Evolutionary conservation across 2,888 invertebrate species (phyloP).

Genomic region (Iphiclides podalirius): DNA sequence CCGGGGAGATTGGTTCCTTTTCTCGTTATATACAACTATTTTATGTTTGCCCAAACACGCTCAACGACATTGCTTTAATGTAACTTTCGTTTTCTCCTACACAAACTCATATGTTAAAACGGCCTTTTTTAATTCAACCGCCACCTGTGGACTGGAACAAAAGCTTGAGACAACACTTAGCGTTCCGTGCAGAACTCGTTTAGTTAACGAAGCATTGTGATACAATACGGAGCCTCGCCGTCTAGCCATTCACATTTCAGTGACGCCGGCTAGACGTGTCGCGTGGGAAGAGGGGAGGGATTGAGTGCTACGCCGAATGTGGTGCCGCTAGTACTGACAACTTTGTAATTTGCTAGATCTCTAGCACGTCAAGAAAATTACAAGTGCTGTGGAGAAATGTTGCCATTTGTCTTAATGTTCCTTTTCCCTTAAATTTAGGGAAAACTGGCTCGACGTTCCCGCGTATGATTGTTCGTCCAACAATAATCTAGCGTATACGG

Average conservation of each 20-base stretch:
- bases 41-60: no score
- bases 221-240: constrained; percentile 57
- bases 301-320: no score
- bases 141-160: constrained; percentile 33
- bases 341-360: background rate
- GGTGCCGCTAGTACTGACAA: background rate
- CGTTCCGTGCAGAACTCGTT: constrained; percentile 40
- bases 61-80: background rate
- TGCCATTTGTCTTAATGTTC: background rate
- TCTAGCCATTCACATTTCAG: constrained; percentile 52
- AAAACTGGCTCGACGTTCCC: no score
- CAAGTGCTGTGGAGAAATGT: background rate
- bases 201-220: constrained; percentile 49
- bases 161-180: constrained; percentile 35
- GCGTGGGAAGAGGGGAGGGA: constrained; percentile 27
- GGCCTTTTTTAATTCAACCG: constrained; percentile 26
- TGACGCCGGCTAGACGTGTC: constrained; percentile 42
- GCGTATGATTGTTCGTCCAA: no score
- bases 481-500: no score
- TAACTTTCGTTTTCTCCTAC: background rate
- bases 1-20: no score
- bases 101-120: constrained; percentile 1
- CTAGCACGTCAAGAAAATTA: no score
- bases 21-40: no score
- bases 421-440: background rate